Conservation (phyloP, 1,140 invertebrate genomes). For the Meloidogyne floridensis region DNA sequence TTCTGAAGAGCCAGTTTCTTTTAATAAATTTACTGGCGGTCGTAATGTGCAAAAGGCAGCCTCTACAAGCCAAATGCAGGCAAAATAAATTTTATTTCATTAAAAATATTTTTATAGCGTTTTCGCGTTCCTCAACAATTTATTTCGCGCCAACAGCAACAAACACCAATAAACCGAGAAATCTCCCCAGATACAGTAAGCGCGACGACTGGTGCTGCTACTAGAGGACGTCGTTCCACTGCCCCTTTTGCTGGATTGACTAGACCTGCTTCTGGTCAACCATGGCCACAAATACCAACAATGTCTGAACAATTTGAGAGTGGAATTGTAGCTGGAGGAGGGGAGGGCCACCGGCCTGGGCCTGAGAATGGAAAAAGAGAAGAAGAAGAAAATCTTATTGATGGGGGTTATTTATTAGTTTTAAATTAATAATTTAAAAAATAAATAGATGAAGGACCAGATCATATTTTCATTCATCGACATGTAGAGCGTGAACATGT, state of each 20-base stretch:
- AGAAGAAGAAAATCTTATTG: constrained; percentile 8
- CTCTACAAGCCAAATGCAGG: constrained; percentile 48
- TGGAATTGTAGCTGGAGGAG: background rate
- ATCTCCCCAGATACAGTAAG: constrained; percentile 26
- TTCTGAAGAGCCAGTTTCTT: constrained; percentile 41
- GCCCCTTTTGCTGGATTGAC: constrained; percentile 27
- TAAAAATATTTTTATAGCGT: constrained; percentile 7
- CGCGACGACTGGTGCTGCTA: background rate
- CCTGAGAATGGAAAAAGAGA: background rate
- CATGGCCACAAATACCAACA: constrained; percentile 15
- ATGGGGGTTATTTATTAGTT: background rate
- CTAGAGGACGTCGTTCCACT: constrained; percentile 22
- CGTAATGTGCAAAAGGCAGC: constrained; percentile 44
- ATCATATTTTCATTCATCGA: constrained; percentile 23
- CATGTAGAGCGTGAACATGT: constrained; percentile 21
- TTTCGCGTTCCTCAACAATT: background rate
- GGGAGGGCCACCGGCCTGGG: constrained; percentile 6
- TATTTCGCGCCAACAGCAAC: background rate
- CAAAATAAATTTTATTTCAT: background rate
- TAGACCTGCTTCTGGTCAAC: background rate
- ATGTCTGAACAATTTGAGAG: background rate
- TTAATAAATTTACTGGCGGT: constrained; percentile 34
- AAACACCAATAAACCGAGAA: background rate
- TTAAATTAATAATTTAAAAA: background rate
- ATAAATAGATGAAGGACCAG: background rate